These are phyloP conservation scores for Heliconius ismenius DNA, from an alignment of 2,888 invertebrate genomes.

Conservation along the genomic window DNA sequence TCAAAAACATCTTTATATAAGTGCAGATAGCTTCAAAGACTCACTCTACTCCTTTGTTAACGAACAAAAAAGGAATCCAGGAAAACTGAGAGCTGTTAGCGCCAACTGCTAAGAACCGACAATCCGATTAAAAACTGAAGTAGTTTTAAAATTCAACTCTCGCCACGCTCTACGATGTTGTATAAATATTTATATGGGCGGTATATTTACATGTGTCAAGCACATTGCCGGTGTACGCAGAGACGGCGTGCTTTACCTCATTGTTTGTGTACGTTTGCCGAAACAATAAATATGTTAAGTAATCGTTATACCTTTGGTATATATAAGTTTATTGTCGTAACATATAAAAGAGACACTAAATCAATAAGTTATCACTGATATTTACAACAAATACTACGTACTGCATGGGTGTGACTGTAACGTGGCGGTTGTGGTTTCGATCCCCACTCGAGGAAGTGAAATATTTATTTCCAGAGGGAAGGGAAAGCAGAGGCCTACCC, in stretches of 20 bases:
- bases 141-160: slow-evolving; percentile 41
- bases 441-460: too few species aligned
- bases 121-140: slow-evolving; percentile 29
- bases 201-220: slow-evolving; percentile 63
- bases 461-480: too few species aligned
- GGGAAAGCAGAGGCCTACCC: too few species aligned
- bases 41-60: slow-evolving; percentile 22
- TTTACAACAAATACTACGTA: too few species aligned
- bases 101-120: slow-evolving; percentile 28
- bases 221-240: slow-evolving; percentile 37
- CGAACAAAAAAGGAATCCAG: slow-evolving; percentile 27
- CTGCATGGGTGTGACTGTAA: too few species aligned
- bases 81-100: slow-evolving; percentile 32
- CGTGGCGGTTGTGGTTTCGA: too few species aligned
- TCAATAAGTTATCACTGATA: too few species aligned
- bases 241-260: slow-evolving; percentile 29
- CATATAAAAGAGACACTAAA: neutral
- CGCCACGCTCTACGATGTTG: slow-evolving; percentile 45
- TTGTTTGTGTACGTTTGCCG: slow-evolving; percentile 24
- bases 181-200: slow-evolving; percentile 53
- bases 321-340: neutral
- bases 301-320: neutral
- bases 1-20: slow-evolving; percentile 13
- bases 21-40: slow-evolving; percentile 2
- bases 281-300: slow-evolving; percentile 17